A percentile compares a stretch with the other conserved stretches of the same genome.
Conservation (phyloP, 2,797 vertebrate species). For the Crax fasciolata region DNA sequence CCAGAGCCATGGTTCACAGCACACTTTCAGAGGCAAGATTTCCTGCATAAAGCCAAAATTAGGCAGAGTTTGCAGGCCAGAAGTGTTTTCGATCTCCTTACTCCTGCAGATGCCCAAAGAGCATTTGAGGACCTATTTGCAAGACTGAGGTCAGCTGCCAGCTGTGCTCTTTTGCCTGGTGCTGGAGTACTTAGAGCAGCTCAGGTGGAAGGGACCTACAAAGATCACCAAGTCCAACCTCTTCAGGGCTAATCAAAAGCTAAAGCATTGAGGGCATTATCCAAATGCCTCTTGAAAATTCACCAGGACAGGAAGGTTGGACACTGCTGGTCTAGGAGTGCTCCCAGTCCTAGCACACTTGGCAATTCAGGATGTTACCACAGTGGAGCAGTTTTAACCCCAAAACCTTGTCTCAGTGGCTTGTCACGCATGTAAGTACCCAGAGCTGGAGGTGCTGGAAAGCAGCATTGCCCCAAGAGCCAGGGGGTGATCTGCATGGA, state of each 20-base stretch:
- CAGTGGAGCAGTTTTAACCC: neutral
- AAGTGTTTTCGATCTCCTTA: neutral
- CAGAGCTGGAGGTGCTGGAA: neutral
- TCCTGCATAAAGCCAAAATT: fast-evolving
- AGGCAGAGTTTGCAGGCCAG: neutral
- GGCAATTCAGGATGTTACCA: neutral
- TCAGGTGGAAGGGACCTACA: neutral
- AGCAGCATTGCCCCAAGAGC: fast-evolving
- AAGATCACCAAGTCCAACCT: neutral
- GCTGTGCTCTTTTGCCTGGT: neutral
- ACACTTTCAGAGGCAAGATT: neutral
- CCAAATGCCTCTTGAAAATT: neutral
- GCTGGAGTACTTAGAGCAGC: neutral
- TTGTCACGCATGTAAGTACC: fast-evolving
- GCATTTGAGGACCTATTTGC: neutral
- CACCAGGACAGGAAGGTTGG: neutral
- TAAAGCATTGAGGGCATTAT: neutral
- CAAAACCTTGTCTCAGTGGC: neutral
- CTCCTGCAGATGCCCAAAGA: neutral
- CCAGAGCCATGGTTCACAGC: neutral
- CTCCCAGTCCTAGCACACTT: neutral
- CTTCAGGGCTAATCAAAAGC: neutral
- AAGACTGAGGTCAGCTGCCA: neutral
- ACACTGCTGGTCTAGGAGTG: neutral
- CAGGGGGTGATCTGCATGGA: fast-evolving